A percentile compares a stretch with the other conserved stretches of the same genome.
Conservation (phyloP, 2,888 invertebrate genomes). For the Ectemnius continuus region DNA sequence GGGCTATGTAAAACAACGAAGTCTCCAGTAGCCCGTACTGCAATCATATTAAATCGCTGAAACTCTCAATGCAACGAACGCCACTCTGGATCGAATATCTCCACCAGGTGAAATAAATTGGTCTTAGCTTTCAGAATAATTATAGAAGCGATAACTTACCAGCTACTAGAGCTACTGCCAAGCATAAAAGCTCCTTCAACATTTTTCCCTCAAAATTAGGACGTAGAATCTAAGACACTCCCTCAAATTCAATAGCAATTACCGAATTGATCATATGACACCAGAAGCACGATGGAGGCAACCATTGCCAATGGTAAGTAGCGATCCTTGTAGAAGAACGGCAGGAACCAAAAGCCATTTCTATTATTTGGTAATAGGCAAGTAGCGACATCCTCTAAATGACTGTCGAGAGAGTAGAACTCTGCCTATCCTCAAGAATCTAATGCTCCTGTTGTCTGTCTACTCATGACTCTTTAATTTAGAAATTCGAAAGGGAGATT, state of each 20-base stretch:
- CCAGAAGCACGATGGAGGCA: slow-evolving; percentile 16
- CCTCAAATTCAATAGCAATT: slow-evolving; percentile 45
- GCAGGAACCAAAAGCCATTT: not conserved
- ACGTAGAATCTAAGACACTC: slow-evolving; percentile 55
- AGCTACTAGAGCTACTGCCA: slow-evolving; percentile 39
- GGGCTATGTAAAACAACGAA: slow-evolving; percentile 85
- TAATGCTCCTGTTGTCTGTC: too few relatives aligned
- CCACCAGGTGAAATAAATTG: not conserved
- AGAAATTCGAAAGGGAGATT: too few relatives aligned
- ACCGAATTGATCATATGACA: slow-evolving; percentile 56
- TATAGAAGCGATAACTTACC: slow-evolving; percentile 39
- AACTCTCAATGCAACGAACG: not conserved
- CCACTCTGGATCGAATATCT: not conserved
- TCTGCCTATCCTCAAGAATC: too few relatives aligned
- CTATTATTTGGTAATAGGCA: too few relatives aligned
- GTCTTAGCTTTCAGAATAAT: not conserved
- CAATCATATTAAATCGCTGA: slow-evolving; percentile 12
- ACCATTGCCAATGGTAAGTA: slow-evolving; percentile 18
- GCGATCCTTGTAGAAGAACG: slow-evolving; percentile 9
- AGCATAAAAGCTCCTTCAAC: slow-evolving; percentile 53
- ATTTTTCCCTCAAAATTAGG: slow-evolving; percentile 42
- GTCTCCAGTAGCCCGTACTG: slow-evolving; percentile 82
- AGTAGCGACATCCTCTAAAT: too few relatives aligned
- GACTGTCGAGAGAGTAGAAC: too few relatives aligned
- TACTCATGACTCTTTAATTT: too few relatives aligned